A percentile compares a stretch with the other conserved stretches of the same genome.
Conservation (phyloP, 2,888 invertebrate genomes). For the Stenodema calcarata region DNA sequence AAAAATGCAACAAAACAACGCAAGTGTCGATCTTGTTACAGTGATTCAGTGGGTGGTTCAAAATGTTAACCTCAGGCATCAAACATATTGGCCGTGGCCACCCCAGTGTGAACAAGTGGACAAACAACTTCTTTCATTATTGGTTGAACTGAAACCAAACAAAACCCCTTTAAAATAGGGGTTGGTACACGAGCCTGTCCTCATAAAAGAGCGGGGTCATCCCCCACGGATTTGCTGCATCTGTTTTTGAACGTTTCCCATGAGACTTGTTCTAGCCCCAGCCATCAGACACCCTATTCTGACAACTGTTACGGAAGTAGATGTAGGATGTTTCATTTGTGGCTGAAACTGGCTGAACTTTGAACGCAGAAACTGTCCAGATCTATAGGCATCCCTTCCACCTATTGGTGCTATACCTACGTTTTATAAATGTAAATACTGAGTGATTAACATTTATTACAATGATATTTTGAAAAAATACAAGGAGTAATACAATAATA, state of each 20-base stretch:
- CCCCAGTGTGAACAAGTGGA: conserved; percentile 1
- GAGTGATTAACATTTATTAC: too few species aligned
- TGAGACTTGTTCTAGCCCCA: neutral
- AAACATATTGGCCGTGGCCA: neutral
- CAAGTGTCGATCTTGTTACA: too few species aligned
- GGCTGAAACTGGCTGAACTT: too few species aligned
- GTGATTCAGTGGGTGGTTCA: neutral
- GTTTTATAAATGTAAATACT: too few species aligned
- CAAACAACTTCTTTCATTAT: neutral
- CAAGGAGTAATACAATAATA: too few species aligned
- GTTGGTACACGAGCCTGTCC: neutral
- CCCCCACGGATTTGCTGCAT: conserved; percentile 3
- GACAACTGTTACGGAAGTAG: neutral
- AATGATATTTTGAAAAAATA: too few species aligned
- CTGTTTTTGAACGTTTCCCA: conserved; percentile 17
- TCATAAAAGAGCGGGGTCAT: neutral
- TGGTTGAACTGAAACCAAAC: neutral
- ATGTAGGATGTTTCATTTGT: too few species aligned
- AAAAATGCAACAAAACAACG: too few species aligned
- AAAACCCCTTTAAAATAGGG: neutral
- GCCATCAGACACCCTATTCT: too few species aligned
- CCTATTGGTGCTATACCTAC: too few species aligned
- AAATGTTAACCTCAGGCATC: neutral
- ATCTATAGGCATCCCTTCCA: too few species aligned
- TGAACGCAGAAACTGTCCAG: too few species aligned